Percentiles rank a stretch among this genome's conserved stretches.
These are phyloP conservation scores for Odontocolon sp. DNA, from an alignment of 2,888 invertebrate species.

Conservation along the genomic window DNA sequence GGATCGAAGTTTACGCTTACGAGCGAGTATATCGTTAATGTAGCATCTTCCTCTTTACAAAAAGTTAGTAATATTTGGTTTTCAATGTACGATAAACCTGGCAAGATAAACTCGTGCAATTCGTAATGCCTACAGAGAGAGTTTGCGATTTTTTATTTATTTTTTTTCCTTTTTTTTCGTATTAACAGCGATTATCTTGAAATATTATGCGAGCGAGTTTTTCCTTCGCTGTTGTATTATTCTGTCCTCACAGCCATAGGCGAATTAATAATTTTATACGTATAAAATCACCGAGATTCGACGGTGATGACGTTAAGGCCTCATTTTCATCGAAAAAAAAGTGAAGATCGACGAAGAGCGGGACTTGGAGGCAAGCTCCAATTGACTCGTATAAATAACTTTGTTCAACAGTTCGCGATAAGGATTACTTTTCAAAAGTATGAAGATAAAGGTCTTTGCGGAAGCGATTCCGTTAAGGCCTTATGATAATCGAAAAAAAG, in stretches of 20 bases:
- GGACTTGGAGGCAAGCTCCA: too few species aligned
- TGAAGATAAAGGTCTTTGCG: too few species aligned
- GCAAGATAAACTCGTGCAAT: constrained; percentile 69
- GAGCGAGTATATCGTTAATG: constrained; percentile 3
- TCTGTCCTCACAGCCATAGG: constrained; percentile 54
- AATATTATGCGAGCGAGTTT: constrained; percentile 9
- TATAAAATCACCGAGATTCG: neutral
- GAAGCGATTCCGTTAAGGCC: too few species aligned
- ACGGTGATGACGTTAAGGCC: constrained; percentile 41
- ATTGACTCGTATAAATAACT: too few species aligned
- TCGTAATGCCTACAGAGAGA: constrained; percentile 38
- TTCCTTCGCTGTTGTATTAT: constrained; percentile 4
- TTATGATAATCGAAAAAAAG: too few species aligned
- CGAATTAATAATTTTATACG: constrained; percentile 26
- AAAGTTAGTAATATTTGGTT: constrained; percentile 62
- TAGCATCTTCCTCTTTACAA: constrained; percentile 31
- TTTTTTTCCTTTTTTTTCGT: neutral
- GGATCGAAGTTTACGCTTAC: neutral
- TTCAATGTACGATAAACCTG: constrained; percentile 65
- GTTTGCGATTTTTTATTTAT: neutral
- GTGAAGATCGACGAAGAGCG: neutral
- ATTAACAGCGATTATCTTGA: neutral
- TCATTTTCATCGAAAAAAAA: constrained; percentile 14
- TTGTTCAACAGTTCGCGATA: too few species aligned
- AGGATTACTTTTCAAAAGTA: too few species aligned